These are phyloP conservation scores for Lemur catta DNA, from an alignment of 2,797 vertebrate genomes.

Conservation along the genomic window DNA sequence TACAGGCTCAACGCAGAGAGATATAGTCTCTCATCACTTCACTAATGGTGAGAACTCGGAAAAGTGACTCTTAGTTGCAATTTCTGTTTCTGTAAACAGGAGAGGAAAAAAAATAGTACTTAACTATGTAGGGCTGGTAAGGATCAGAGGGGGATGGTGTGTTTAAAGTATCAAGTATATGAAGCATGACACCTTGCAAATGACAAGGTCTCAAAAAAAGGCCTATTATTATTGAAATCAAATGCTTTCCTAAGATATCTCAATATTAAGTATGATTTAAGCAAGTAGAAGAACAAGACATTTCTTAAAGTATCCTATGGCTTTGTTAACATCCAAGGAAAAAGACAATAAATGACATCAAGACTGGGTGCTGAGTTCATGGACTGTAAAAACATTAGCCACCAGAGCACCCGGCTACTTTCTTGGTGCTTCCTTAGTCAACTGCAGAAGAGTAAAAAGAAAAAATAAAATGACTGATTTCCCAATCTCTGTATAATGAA, in stretches of 20 bases:
- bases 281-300: constrained; percentile 67
- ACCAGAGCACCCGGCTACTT: background rate
- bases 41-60: background rate
- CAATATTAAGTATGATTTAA: constrained; percentile 1
- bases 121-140: background rate
- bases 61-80: background rate
- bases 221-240: background rate
- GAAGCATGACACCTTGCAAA: background rate
- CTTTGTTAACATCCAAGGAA: background rate
- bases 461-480: background rate
- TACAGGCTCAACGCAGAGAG: background rate
- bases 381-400: constrained; percentile 33
- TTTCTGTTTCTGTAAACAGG: background rate
- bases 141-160: background rate
- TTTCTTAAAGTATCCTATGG: constrained; percentile 48
- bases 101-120: background rate
- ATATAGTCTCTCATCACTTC: background rate
- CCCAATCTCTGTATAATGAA: background rate
- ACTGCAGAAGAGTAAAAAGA: background rate
- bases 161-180: background rate
- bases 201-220: background rate
- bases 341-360: background rate
- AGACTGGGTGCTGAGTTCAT: constrained; percentile 18
- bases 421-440: background rate
- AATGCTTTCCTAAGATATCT: background rate